A percentile compares a stretch with the other conserved stretches of the same genome.
phyloP scores from a whole-genome alignment of 2,888 invertebrate species.

The Acanthopleura granulata region DNA sequence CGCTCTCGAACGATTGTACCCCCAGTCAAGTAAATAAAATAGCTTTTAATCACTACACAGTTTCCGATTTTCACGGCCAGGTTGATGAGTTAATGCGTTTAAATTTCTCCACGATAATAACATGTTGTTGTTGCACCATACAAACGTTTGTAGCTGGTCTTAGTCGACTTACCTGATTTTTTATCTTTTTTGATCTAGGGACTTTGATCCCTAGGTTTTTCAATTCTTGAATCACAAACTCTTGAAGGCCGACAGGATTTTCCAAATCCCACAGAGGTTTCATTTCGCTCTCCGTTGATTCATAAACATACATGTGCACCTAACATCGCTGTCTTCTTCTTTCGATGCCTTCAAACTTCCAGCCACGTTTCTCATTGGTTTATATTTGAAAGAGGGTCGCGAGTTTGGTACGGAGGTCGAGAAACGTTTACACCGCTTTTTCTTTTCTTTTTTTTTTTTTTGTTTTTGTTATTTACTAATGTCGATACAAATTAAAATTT shows the following conservation, averaged over 20 bases:
- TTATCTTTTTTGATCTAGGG: slow-evolving; percentile 59
- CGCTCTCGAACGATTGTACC: no score
- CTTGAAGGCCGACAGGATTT: slow-evolving; percentile 49
- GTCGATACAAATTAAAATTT: no score
- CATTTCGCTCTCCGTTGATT: slow-evolving; percentile 34
- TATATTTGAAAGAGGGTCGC: no score
- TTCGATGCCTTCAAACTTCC: slow-evolving; percentile 44
- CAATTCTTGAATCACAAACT: slow-evolving; percentile 57
- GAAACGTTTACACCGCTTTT: no score
- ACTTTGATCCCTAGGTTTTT: slow-evolving; percentile 62
- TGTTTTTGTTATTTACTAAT: no score
- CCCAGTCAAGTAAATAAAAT: no score
- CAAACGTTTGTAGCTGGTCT: neutral
- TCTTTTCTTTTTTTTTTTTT: no score
- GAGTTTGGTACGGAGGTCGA: no score
- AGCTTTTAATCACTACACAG: no score
- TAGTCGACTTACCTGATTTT: slow-evolving; percentile 28
- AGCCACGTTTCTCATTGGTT: slow-evolving; percentile 47
- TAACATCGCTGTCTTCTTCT: neutral
- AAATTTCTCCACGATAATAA: no score
- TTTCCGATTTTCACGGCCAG: no score
- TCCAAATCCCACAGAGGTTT: slow-evolving; percentile 54
- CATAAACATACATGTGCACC: neutral
- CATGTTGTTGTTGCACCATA: neutral
- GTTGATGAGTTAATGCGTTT: no score